A percentile compares a stretch with the other conserved stretches of the same genome.
These are phyloP conservation scores for Reinhardtius hippoglossoides DNA, from an alignment of 2,113 vertebrate species.

Conservation along the genomic window DNA sequence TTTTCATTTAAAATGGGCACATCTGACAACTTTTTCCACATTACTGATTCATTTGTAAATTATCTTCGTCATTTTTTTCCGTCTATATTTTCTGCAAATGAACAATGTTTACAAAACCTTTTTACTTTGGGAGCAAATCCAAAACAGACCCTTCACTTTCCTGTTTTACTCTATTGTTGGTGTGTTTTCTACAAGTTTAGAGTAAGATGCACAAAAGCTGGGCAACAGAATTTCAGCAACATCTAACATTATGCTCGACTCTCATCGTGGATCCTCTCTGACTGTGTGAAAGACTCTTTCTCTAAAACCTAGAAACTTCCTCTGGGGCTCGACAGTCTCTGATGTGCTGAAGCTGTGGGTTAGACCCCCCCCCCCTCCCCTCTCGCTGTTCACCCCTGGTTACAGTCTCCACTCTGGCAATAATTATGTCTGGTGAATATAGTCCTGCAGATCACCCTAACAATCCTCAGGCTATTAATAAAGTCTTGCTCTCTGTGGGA, in stretches of 20 bases:
- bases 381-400: constrained; percentile 37
- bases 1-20: no score
- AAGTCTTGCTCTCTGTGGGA: constrained; percentile 54
- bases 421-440: constrained; percentile 64
- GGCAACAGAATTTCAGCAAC: no score
- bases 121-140: no score
- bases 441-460: constrained; percentile 61
- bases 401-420: constrained; percentile 56
- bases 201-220: no score
- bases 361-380: constrained; percentile 11
- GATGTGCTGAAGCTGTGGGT: constrained; percentile 47
- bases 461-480: constrained; percentile 72
- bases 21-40: no score
- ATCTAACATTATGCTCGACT: background rate
- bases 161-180: no score
- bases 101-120: no score
- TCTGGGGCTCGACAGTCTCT: constrained; percentile 35
- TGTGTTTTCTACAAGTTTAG: no score
- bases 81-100: no score
- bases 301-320: constrained; percentile 20
- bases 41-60: no score
- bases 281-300: constrained; percentile 18
- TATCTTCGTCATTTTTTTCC: no score
- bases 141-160: no score
- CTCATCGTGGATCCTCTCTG: background rate